Evolutionary conservation across 1,140 invertebrate genomes (phyloP).

Genomic region (Pissodes strobi): DNA sequence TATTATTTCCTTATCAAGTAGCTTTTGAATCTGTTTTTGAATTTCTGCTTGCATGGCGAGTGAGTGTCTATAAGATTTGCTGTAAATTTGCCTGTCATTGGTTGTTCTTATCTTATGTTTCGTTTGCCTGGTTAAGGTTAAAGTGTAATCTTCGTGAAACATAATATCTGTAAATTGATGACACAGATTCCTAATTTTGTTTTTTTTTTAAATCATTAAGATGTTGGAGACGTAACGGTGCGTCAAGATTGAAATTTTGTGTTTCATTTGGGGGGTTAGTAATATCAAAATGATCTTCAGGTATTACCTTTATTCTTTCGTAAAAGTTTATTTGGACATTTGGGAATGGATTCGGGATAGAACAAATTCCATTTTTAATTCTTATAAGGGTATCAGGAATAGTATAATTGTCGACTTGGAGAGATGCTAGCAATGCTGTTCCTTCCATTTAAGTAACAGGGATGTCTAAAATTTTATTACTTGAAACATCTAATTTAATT

Average conservation of each 20-base stretch:
- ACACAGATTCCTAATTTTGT: not conserved
- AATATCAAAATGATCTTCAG: not conserved
- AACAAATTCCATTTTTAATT: too few species aligned
- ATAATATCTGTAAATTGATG: conserved; percentile 7
- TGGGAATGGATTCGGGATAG: not conserved
- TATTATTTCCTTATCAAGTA: conserved; percentile 45
- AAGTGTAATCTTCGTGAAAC: not conserved
- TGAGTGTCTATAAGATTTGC: not conserved
- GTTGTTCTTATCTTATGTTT: too few species aligned
- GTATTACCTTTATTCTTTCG: not conserved
- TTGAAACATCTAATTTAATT: not conserved
- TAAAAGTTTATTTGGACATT: not conserved
- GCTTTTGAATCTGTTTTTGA: too few species aligned
- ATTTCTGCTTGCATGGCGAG: conserved; percentile 33
- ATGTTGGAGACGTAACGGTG: not conserved
- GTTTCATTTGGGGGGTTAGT: too few species aligned
- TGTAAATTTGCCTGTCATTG: not conserved
- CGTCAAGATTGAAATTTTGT: too few species aligned
- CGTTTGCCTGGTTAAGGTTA: not conserved
- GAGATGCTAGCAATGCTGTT: not conserved
- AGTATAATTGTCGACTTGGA: too few species aligned
- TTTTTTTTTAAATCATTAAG: not conserved
- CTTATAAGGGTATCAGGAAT: too few species aligned
- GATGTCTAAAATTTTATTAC: not conserved
- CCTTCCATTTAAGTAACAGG: not conserved